These are phyloP conservation scores for Drosophila bocki DNA, from an alignment of 1,140 invertebrate genomes.

Conservation along the genomic window DNA sequence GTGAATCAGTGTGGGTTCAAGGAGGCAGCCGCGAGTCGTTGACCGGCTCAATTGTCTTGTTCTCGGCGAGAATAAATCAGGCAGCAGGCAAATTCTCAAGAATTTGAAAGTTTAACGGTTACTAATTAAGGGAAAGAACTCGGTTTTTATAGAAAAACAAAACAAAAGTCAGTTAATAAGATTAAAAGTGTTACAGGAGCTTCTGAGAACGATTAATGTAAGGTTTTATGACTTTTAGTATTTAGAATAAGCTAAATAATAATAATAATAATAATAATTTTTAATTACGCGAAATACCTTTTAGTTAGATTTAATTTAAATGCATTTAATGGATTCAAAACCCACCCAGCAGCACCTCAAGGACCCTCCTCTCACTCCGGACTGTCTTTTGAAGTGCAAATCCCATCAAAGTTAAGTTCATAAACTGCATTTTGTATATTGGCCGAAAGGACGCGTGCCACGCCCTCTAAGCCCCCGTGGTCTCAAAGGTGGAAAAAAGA, in stretches of 20 bases:
- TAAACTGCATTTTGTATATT: slow-evolving; percentile 75
- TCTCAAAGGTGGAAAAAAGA: background rate
- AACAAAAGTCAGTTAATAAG: background rate
- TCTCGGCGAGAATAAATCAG: slow-evolving; percentile 2
- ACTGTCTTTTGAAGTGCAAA: slow-evolving; percentile 54
- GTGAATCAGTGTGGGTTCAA: slow-evolving; percentile 53
- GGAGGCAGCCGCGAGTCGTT: slow-evolving; percentile 45
- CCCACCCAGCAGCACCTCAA: background rate
- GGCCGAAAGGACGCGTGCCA: slow-evolving; percentile 49
- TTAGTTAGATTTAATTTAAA: background rate
- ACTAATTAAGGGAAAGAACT: slow-evolving; percentile 14
- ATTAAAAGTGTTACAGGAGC: background rate
- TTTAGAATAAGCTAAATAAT: background rate
- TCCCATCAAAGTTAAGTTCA: slow-evolving; percentile 71
- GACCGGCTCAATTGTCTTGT: slow-evolving; percentile 60
- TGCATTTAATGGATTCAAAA: background rate
- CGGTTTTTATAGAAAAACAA: background rate
- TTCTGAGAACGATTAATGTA: background rate
- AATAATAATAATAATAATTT: background rate
- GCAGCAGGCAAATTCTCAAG: slow-evolving; percentile 33
- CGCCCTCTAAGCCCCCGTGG: slow-evolving; percentile 31
- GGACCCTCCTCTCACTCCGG: slow-evolving; percentile 1
- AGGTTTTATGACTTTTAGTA: background rate
- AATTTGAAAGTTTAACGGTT: slow-evolving; percentile 58
- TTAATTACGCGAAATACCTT: background rate